Percentiles rank a stretch among this genome's conserved stretches.
Conservation (phyloP, 2,797 vertebrate genomes). For the Erethizon dorsatum region DNA sequence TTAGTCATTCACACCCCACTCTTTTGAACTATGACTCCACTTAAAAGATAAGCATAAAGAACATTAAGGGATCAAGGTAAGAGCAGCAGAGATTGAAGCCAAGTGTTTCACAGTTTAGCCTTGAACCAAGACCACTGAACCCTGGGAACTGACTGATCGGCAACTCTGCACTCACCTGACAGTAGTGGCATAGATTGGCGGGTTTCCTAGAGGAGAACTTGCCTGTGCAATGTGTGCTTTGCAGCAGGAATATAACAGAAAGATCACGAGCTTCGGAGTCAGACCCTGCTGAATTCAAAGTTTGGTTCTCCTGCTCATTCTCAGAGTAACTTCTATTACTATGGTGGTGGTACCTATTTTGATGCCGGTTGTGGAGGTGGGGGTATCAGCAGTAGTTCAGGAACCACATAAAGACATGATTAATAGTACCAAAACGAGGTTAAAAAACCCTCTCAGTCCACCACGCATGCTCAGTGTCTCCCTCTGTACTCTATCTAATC, state of each 20-base stretch:
- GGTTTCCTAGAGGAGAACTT: neutral
- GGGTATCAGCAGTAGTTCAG: neutral
- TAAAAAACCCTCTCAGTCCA: slow-evolving; percentile 11
- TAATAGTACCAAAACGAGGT: neutral
- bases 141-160: neutral
- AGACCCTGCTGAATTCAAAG: neutral
- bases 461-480: neutral
- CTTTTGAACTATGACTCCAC: slow-evolving; percentile 2
- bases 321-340: neutral
- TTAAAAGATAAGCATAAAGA: slow-evolving; percentile 63
- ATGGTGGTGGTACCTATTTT: neutral
- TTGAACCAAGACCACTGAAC: neutral
- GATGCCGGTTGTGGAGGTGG: neutral
- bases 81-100: neutral
- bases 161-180: neutral
- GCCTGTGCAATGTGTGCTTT: neutral
- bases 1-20: slow-evolving; percentile 42
- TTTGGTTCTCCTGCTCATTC: neutral
- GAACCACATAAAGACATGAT: neutral
- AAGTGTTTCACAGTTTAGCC: neutral
- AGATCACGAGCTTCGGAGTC: neutral
- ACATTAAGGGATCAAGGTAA: neutral
- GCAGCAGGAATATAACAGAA: neutral
- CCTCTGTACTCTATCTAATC: slow-evolving; percentile 2
- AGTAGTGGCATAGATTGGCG: neutral